Evolutionary conservation across 2,888 invertebrate species (phyloP), one percentile per base, ranked within the genome.

Genomic region (Eupelmus urozonus): DNA sequence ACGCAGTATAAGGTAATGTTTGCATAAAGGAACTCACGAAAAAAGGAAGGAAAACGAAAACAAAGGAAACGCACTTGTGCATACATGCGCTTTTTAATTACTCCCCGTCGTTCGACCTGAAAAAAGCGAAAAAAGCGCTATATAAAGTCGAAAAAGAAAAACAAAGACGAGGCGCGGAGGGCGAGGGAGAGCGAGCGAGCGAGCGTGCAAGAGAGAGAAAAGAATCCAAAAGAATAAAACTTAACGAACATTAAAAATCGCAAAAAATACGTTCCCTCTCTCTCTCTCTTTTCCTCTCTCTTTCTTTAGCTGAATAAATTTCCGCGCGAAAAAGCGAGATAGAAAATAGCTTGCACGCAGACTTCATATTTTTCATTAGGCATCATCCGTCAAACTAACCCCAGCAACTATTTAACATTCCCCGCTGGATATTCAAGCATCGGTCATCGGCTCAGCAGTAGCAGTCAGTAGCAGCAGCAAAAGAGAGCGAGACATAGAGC

Each of bases 361-460:
- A 25, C n/a, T n/a, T n/a, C n/a, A 49, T 72, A 71, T 82, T 83
- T 81, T 85, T 82, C 83, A 82, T 84, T 83, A 82, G 81, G 70
- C 81, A 80, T 82, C 81, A 82, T 83, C 74, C 49, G 78, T 73
- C 78, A 75, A 74, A 65, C 55, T 76, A 65, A 62, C 59, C 76
- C 9, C 18, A 51, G 70, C 76, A 83, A 85, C 83, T 87, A 85
- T 85, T 85, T 83, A 86, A 86, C 84, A 85, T 86, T 85, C 82
- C 84, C 82, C 67, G 67, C 82, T 83, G 83, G 85, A 86, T 87
- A 86, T 87, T 87, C 87, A 85, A 87, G 86, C 84, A 87, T 84
- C 82, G 70, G 9, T 13, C 76, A 60, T 65, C 71, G 80, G 81
- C 70, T 49, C n/a, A n/a, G 63, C 72, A 51, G 51, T 4, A 51